These are phyloP conservation scores for Halocynthia aurantium DNA, from an alignment of 23 tunicate species.

Conservation along the genomic window DNA sequence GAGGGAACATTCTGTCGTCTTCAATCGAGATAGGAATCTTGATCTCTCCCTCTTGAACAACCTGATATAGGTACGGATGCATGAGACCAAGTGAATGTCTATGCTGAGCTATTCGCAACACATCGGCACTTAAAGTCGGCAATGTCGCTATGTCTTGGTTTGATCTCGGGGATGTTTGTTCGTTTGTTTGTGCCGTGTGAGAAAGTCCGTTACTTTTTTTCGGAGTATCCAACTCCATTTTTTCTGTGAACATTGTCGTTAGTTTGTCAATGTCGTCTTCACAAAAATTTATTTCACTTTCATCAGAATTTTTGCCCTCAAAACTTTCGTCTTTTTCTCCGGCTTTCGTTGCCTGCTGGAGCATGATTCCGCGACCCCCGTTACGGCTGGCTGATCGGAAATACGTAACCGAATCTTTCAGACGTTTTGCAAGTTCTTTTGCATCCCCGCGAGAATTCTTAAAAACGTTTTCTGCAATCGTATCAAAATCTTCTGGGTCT, in stretches of 20 bases:
- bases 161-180: no score
- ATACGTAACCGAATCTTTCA: constrained; percentile 27
- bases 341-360: constrained; percentile 8
- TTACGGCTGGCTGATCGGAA: constrained; percentile 35
- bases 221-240: no score
- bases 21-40: constrained; percentile 28
- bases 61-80: constrained; percentile 10
- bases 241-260: no score
- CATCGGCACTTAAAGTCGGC: constrained; percentile 9
- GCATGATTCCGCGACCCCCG: constrained; percentile 21
- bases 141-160: neutral
- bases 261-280: no score
- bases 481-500: constrained; percentile 23
- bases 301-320: neutral
- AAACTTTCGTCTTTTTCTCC: neutral
- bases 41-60: constrained; percentile 22
- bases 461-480: constrained; percentile 26
- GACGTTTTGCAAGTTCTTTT: constrained; percentile 11
- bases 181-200: no score
- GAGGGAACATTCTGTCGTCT: constrained; percentile 32
- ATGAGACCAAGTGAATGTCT: constrained; percentile 16
- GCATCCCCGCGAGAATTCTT: constrained; percentile 7
- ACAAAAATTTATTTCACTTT: no score
- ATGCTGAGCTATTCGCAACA: constrained; percentile 14
- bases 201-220: no score